These are phyloP conservation scores for Sturmia bella DNA, from an alignment of 2,888 invertebrate species.

Conservation along the genomic window DNA sequence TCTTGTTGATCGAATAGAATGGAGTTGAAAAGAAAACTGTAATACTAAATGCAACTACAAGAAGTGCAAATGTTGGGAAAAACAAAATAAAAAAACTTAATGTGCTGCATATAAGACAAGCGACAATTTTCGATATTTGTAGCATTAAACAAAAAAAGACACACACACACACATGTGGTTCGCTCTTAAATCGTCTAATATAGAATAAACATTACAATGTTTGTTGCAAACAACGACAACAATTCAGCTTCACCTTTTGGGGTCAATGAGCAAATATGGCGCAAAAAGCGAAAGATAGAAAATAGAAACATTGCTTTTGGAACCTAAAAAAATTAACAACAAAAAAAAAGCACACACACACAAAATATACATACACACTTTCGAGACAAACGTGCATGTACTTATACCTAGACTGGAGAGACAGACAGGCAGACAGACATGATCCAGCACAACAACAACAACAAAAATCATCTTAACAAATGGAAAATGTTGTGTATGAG, in stretches of 20 bases:
- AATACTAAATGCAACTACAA: conserved; percentile 23
- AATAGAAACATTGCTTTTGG: conserved; percentile 43
- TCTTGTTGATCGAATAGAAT: conserved; percentile 31
- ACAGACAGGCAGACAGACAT: conserved; percentile 46
- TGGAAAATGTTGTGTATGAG: conserved; percentile 22
- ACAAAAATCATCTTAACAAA: conserved; percentile 39
- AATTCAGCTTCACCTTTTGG: conserved; percentile 72
- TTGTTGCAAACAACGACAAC: conserved; percentile 58
- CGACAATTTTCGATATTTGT: conserved; percentile 55
- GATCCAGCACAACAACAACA: too few relatives aligned
- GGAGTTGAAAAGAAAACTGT: conserved; percentile 27
- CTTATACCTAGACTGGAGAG: conserved; percentile 33
- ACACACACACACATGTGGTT: conserved; percentile 21
- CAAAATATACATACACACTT: conserved; percentile 30
- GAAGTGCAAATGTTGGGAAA: conserved; percentile 3
- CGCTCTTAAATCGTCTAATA: conserved; percentile 28
- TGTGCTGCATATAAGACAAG: conserved; percentile 19
- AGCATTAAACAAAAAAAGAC: background rate
- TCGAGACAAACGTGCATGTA: conserved; percentile 35
- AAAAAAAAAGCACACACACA: background rate
- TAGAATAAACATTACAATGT: conserved; percentile 41
- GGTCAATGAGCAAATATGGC: conserved; percentile 71
- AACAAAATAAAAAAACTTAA: conserved; percentile 7
- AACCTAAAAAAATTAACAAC: conserved; percentile 19
- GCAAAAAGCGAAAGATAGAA: conserved; percentile 47